Base-by-base conservation (phyloP, 2,888 invertebrate species). In the Cremastobaeus sp. region DNA sequence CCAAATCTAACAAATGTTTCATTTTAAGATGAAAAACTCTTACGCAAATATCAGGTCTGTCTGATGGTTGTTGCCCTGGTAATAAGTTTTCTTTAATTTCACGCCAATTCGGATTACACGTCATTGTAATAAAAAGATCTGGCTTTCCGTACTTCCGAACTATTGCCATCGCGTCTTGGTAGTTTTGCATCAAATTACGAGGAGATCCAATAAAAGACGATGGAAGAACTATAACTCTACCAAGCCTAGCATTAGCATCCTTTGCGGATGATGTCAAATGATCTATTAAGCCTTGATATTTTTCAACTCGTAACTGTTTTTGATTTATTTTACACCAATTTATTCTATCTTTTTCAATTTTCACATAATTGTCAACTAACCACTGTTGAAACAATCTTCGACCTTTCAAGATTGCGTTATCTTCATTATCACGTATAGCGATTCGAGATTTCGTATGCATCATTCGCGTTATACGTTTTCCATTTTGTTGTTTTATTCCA, bases 1-100 rank as follows among this genome's bases (percentile, higher is more conserved):
- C n/a, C n/a, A 34, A 34, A 34, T 34, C 34, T n/a, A 34, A 3
- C 3, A 34, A n/a, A 34, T 34, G n/a, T 34, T 34, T 34, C n/a
- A 8, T n/a, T 34, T 34, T 34, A 25, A 34, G 4, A n/a, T 34
- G 8, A n/a, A 34, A 34, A 8, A 34, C 34, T 6, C 34, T 5
- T 8, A 11, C 4, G n/a, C 34, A 34, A 8, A 34, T 34, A 34
- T n/a, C 34, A n/a, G 34, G 34, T 34, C 34, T 34, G n/a, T 34
- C 34, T 8, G n/a, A 4, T 8, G 34, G 34, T 34, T 34, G 34
- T 34, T 34, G 34, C 3, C 34, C 34, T 34, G n/a, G n/a, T n/a
- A n/a, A n/a, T n/a, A n/a, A n/a, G n/a, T n/a, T n/a, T n/a, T n/a
- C n/a, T n/a, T n/a, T n/a, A n/a, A n/a, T n/a, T n/a, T n/a, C n/a